phyloP scores from a whole-genome alignment of 2,888 invertebrate species.

The Autographa pulchrina region DNA sequence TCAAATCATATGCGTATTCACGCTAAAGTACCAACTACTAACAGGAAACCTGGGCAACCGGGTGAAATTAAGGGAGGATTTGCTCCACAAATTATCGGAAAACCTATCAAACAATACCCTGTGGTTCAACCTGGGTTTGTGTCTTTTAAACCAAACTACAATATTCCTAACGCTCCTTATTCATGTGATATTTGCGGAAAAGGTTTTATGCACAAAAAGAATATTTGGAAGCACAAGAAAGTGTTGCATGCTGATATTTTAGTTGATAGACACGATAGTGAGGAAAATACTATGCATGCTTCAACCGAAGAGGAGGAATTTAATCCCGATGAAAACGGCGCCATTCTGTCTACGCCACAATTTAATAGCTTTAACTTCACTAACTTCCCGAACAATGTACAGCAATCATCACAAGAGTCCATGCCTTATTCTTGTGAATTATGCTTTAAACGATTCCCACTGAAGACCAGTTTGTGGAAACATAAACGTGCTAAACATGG shows the following conservation, averaged over 20 bases:
- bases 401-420: conserved; percentile 70
- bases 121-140: conserved; percentile 77
- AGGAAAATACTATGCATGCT: conserved; percentile 87
- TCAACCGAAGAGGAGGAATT: conserved; percentile 87
- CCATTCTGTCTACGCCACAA: conserved; percentile 83
- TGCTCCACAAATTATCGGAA: conserved; percentile 83
- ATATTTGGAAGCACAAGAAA: conserved; percentile 89
- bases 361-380: conserved; percentile 87
- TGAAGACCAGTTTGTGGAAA: conserved; percentile 85
- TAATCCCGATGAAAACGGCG: conserved; percentile 83
- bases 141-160: conserved; percentile 79
- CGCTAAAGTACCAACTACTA: conserved; percentile 86
- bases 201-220: conserved; percentile 88
- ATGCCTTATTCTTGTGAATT: conserved; percentile 83
- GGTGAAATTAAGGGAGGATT: conserved; percentile 77
- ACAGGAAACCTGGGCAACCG: conserved; percentile 83
- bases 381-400: conserved; percentile 73
- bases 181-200: conserved; percentile 92
- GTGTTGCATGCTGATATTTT: conserved; percentile 86
- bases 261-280: conserved; percentile 84
- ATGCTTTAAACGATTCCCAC: conserved; percentile 84
- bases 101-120: conserved; percentile 81
- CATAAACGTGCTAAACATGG: conserved; percentile 88
- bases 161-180: conserved; percentile 87
- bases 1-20: conserved; percentile 89